Base-by-base conservation (phyloP, 2,888 invertebrate genomes). In the Axea sp. region DNA sequence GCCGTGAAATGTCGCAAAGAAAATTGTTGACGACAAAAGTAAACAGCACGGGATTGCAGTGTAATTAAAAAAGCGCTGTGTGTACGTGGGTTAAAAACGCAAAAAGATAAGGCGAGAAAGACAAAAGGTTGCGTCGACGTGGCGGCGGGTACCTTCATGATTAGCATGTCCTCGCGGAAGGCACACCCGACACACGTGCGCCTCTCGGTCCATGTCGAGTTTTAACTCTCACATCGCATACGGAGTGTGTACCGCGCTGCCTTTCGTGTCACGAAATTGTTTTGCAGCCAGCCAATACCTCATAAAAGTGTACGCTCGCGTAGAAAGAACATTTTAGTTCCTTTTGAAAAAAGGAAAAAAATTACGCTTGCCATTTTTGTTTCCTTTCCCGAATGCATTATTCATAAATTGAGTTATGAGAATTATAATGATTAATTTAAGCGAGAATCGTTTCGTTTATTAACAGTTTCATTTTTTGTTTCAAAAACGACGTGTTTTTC, bases 151-250 rank as follows among this genome's bases (percentile, higher is more conserved):
- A 51, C 67, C 60, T 53, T 65, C 76, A 55, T 81, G 79, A 82
- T 81, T 82, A 78, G 79, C 82, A 79, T 82, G 81, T 76, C 82
- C 77, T 72, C 77, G 73, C 43, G 69, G 74, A 53, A 77, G 78
- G 79, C 82, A 81, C 81, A 81, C 77, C 79, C 53, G 75, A 60
- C 67, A 72, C 72, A 80, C 80, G 76, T 78, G 78, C 73, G 57
- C 68, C 30, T 24, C 67, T 30, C 33, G 43, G 68, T 73, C 73
- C 60, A 60, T 24, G 30, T 37, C 41, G 39, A 11, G 51, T 51
- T 41, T 41, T 17, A 51, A 33, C 51, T 37, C 37, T 60, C 30
- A 12, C 43, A 8, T 57, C 31, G 31, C 62, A 22, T 30, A 35
- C 39, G 39, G 35, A 33, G 33, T 53, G 17, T 35, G 64, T 15